phyloP scores from a whole-genome alignment of 2,113 vertebrate species.

The Abramis brama region DNA sequence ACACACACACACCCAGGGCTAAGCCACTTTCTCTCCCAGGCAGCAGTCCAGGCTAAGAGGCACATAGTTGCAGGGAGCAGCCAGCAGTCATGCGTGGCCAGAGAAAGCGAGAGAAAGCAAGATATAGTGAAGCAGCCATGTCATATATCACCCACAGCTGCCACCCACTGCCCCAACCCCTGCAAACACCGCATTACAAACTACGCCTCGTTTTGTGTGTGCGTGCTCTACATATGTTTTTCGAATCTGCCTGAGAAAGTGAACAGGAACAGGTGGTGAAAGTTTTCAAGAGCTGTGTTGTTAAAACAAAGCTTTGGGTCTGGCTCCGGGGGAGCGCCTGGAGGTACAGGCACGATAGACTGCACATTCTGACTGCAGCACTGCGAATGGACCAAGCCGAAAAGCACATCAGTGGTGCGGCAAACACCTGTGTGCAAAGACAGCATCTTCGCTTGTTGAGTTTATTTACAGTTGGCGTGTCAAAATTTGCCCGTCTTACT shows the following conservation, averaged over 20 bases:
- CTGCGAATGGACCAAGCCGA: background rate
- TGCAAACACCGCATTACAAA: background rate
- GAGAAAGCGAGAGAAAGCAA: slow-evolving; percentile 34
- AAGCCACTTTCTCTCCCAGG: slow-evolving; percentile 26
- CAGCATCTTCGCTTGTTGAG: background rate
- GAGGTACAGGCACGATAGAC: slow-evolving; percentile 30
- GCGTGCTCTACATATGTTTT: slow-evolving; percentile 53
- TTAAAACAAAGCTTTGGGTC: slow-evolving; percentile 9
- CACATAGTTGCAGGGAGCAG: slow-evolving; percentile 33
- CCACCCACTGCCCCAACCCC: background rate
- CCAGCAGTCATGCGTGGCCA: slow-evolving; percentile 40
- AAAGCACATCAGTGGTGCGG: background rate
- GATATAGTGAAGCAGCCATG: slow-evolving; percentile 38
- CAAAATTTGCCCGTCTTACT: background rate
- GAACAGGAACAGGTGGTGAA: slow-evolving; percentile 42
- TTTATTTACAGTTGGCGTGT: background rate
- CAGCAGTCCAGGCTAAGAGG: slow-evolving; percentile 36
- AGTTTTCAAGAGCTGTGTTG: slow-evolving; percentile 28
- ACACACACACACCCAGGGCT: slow-evolving; percentile 31
- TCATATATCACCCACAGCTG: slow-evolving; percentile 11
- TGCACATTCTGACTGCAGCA: background rate
- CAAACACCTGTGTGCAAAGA: background rate
- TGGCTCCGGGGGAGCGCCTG: slow-evolving; percentile 40
- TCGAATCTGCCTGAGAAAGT: slow-evolving; percentile 28
- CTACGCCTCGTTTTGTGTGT: slow-evolving; percentile 45